Evolutionary conservation across 2,797 vertebrate species (phyloP).

Genomic region (Rhinophrynus dorsalis): DNA sequence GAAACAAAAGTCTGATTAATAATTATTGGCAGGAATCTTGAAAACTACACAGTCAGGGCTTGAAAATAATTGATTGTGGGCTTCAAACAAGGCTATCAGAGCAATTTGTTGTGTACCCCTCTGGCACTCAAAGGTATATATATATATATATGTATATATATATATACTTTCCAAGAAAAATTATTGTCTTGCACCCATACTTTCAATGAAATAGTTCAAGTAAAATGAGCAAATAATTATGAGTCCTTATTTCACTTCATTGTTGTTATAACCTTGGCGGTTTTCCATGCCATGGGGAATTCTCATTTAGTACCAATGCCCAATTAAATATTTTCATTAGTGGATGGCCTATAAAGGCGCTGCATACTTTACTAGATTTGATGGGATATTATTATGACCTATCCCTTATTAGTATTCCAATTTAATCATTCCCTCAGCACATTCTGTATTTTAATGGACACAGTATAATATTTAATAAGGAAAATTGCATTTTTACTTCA

Average conservation of each 20-base stretch:
- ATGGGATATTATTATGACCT: slow-evolving; percentile 35
- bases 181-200: too few relatives aligned
- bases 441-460: slow-evolving; percentile 33
- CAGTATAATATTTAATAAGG: slow-evolving; percentile 26
- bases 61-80: too few relatives aligned
- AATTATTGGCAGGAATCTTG: too few relatives aligned
- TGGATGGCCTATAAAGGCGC: slow-evolving; percentile 25
- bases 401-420: slow-evolving; percentile 35
- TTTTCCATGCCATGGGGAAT: slow-evolving; percentile 23
- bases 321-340: slow-evolving; percentile 45
- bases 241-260: slow-evolving; percentile 7
- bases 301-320: slow-evolving; percentile 33
- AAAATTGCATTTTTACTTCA: slow-evolving; percentile 27
- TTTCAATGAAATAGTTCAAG: too few relatives aligned
- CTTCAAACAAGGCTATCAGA: too few relatives aligned
- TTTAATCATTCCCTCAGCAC: slow-evolving; percentile 32
- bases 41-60: too few relatives aligned
- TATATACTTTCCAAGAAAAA: too few relatives aligned
- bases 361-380: slow-evolving; percentile 33
- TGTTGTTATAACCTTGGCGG: slow-evolving; percentile 30
- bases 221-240: too few relatives aligned
- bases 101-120: too few relatives aligned
- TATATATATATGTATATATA: too few relatives aligned
- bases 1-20: too few relatives aligned
- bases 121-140: too few relatives aligned